These are phyloP conservation scores for Aplidium turbinatum DNA, from an alignment of 23 tunicate genomes.

Conservation along the genomic window DNA sequence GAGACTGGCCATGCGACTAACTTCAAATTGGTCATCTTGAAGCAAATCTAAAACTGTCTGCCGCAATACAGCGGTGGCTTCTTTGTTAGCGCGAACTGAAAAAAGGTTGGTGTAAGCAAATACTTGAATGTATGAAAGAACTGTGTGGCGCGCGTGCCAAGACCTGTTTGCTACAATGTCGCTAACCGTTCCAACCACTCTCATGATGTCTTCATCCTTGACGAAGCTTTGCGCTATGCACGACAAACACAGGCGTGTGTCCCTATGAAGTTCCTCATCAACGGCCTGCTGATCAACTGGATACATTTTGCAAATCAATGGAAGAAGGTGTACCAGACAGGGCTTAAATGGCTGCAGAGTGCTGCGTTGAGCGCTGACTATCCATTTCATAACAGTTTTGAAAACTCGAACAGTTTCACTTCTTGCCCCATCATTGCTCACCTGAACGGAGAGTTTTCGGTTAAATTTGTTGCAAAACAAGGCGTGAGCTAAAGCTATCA, in stretches of 20 bases:
- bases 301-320: conserved; percentile 73
- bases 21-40: conserved; percentile 79
- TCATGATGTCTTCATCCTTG: conserved; percentile 27
- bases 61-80: conserved; percentile 1
- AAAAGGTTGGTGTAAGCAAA: conserved; percentile 79
- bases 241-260: conserved; percentile 58
- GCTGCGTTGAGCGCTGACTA: conserved; percentile 64
- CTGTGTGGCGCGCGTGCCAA: conserved; percentile 88
- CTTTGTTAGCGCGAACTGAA: conserved; percentile 15
- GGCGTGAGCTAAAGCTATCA: too few relatives aligned
- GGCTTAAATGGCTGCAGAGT: conserved; percentile 67
- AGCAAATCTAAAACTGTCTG: conserved; percentile 43
- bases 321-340: conserved; percentile 44
- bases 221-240: conserved; percentile 71
- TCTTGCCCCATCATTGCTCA: conserved; percentile 38
- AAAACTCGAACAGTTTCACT: conserved; percentile 59
- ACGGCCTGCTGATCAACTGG: conserved; percentile 56
- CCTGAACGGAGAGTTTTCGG: conserved; percentile 14
- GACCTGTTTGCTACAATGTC: conserved; percentile 47
- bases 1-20: conserved; percentile 68
- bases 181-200: conserved; percentile 35
- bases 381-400: conserved; percentile 79
- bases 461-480: too few relatives aligned
- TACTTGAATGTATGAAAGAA: conserved; percentile 72
- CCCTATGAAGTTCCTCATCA: conserved; percentile 87